Conservation (phyloP, 2,888 invertebrate genomes). For the Volucella inanis region DNA sequence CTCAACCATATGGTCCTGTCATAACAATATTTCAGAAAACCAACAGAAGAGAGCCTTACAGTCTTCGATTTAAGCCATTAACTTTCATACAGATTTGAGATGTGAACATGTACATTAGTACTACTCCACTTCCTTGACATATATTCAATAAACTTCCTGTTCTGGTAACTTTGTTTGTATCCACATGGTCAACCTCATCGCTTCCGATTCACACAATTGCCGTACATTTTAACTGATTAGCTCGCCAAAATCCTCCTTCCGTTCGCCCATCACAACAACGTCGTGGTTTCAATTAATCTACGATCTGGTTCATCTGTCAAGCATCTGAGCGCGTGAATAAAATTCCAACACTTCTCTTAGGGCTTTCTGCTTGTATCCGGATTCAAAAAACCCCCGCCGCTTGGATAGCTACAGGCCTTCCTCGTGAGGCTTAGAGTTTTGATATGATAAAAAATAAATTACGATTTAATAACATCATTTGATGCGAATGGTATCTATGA, state of each 20-base stretch:
- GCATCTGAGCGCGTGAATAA: slow-evolving; percentile 33
- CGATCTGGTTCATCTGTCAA: slow-evolving; percentile 56
- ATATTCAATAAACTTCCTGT: slow-evolving; percentile 16
- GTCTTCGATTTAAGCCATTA: no score
- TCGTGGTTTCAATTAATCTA: slow-evolving; percentile 55
- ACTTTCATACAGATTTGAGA: background rate
- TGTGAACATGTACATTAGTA: slow-evolving; percentile 8
- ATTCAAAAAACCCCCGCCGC: slow-evolving; percentile 42
- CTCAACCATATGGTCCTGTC: no score
- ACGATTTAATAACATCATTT: slow-evolving; percentile 74
- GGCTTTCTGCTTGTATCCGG: slow-evolving; percentile 29
- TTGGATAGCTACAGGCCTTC: slow-evolving; percentile 47
- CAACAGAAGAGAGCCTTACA: no score
- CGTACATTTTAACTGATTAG: slow-evolving; percentile 41
- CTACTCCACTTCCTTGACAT: slow-evolving; percentile 29
- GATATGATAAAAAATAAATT: slow-evolving; percentile 74
- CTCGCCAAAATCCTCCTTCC: slow-evolving; percentile 35
- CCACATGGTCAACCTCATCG: slow-evolving; percentile 29
- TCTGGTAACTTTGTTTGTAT: slow-evolving; percentile 20
- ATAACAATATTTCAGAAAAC: no score
- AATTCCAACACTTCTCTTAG: slow-evolving; percentile 19
- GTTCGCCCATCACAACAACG: slow-evolving; percentile 38
- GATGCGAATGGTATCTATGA: slow-evolving; percentile 58
- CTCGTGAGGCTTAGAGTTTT: slow-evolving; percentile 57
- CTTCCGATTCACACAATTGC: slow-evolving; percentile 26